These are phyloP conservation scores for Synchiropus splendidus DNA, from an alignment of 2,113 vertebrate genomes.

Conservation along the genomic window DNA sequence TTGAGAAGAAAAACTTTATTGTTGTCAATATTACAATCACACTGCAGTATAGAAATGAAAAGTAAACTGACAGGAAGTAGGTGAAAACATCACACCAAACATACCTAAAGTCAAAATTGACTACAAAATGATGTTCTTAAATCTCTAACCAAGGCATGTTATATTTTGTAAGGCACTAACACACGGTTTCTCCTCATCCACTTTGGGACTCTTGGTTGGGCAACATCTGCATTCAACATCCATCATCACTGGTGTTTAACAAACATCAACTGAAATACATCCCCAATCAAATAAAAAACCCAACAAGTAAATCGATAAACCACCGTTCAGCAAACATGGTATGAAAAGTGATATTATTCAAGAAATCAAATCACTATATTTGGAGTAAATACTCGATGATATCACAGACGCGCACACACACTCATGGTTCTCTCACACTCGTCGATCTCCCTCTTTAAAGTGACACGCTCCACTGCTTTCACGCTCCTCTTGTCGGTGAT, in stretches of 20 bases:
- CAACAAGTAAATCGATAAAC: slow-evolving; percentile 8
- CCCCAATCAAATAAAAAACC: slow-evolving; percentile 12
- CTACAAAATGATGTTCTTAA: slow-evolving; percentile 13
- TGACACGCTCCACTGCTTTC: background rate
- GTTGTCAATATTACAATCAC: slow-evolving; percentile 33
- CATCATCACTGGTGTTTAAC: no score
- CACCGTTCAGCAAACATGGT: slow-evolving; percentile 21
- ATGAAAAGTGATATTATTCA: slow-evolving; percentile 17
- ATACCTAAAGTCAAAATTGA: slow-evolving; percentile 15
- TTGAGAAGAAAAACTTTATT: slow-evolving; percentile 57
- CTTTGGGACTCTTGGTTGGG: no score
- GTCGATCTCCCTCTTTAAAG: slow-evolving; percentile 4
- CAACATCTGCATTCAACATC: background rate
- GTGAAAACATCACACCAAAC: slow-evolving; percentile 30
- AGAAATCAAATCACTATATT: slow-evolving; percentile 27
- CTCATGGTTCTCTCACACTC: slow-evolving; percentile 7
- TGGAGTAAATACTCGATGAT: slow-evolving; percentile 47
- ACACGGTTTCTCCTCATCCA: background rate
- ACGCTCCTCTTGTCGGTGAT: slow-evolving; percentile 6
- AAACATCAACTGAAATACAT: slow-evolving; percentile 18
- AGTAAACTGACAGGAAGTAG: slow-evolving; percentile 10
- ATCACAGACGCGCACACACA: slow-evolving; percentile 39
- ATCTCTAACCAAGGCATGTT: slow-evolving; percentile 4
- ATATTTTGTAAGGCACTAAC: slow-evolving; percentile 23
- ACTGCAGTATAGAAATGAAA: slow-evolving; percentile 22